Base-by-base conservation (phyloP, 2,113 vertebrate species). In the Callocephalon fimbriatum region DNA sequence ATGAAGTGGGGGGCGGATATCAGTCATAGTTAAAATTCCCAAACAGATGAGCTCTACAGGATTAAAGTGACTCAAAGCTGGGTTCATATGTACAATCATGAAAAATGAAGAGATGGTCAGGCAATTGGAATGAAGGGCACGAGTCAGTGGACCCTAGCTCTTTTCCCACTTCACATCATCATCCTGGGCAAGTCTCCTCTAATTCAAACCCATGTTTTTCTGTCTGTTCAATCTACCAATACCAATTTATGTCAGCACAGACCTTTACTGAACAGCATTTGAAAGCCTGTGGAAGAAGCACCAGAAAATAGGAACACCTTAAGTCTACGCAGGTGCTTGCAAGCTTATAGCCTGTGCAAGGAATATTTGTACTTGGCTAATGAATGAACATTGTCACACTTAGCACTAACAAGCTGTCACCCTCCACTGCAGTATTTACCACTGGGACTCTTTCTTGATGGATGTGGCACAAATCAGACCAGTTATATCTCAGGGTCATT, bases 1-100 rank as follows among this genome's bases (percentile, higher is more conserved):
- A 76, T 94, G 21, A 90, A 95, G 59, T 29, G 27, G 66, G 38
- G 50, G 14, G 15, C 79, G 48, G 78, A 42, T 95, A 90, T 88
- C 87, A 93, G 85, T 71, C 93, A 86, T 79, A 96, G 78, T 59
- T 94, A 93, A 93, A 93, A 96, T 93, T 88, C 90, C 54, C 90
- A 84, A 95, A 93, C 32, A 96, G 61, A 93, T 47, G 94, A 86
- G 61, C 65, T 89, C 54, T 63, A 61, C 53, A 62, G 47, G 63
- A 95, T 54, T 94, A 63, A 62, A 92, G 35, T 50, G 35, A 83
- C 63, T 82, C 75, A 94, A 81, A 86, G 50, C 35, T 82, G 40
- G 21, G 19, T 56, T 82, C 50, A 54, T 50, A 70, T 0, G 0
- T 56, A 26, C 65, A 85, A 62, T 32, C 7, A 59, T 3, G 38